Evolutionary conservation across 2,888 invertebrate species (phyloP).

Genomic region (Aporophyla lueneburgensis): DNA sequence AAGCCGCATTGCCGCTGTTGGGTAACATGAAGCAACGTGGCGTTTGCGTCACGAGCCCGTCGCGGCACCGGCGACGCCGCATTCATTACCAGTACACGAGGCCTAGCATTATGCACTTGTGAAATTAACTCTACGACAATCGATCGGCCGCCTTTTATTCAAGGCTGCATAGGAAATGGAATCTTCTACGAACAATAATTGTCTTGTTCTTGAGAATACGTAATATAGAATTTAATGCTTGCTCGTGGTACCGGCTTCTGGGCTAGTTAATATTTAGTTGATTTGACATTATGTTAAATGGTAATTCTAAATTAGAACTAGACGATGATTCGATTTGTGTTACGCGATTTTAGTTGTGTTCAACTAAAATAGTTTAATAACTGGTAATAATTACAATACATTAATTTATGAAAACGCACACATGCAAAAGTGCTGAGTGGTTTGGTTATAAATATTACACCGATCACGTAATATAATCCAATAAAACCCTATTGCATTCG

Average conservation of each 20-base stretch:
- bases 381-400: not conserved
- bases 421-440: not conserved
- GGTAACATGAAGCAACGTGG: constrained; percentile 75
- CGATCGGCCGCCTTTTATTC: constrained; percentile 64
- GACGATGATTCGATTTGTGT: no score
- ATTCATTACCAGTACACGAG: constrained; percentile 63
- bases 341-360: no score
- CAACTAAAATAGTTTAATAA: no score
- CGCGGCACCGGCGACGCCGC: constrained; percentile 50
- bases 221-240: not conserved
- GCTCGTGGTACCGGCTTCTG: not conserved
- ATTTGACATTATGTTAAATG: not conserved
- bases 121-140: constrained; percentile 70
- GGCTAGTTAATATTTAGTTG: not conserved
- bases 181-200: constrained; percentile 31
- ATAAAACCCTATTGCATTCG: constrained; percentile 5
- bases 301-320: not conserved
- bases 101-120: constrained; percentile 74
- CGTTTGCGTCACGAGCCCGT: constrained; percentile 68
- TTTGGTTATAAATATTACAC: not conserved
- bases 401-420: not conserved
- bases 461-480: constrained; percentile 8
- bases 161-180: constrained; percentile 64
- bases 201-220: constrained; percentile 17
- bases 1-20: constrained; percentile 84